Evolutionary conservation across 2,888 invertebrate species (phyloP).

Genomic region (Iselma pallidipennis): DNA sequence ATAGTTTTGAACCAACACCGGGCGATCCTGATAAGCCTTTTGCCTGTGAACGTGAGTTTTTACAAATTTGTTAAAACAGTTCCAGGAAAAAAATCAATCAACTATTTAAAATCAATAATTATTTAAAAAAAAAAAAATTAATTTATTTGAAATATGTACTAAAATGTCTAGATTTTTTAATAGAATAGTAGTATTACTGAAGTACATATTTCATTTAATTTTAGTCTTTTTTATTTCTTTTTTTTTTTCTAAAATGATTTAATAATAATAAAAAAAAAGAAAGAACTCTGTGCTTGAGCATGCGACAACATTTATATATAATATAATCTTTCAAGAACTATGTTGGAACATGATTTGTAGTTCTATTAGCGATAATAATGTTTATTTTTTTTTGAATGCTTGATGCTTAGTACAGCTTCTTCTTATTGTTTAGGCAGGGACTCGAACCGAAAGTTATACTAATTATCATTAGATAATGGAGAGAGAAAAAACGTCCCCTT

Average conservation of each 20-base stretch:
- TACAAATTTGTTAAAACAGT: constrained; percentile 6
- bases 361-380: constrained; percentile 37
- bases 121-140: not conserved
- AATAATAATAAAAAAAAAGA: constrained; percentile 15
- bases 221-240: not conserved
- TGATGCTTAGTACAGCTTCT: constrained; percentile 54
- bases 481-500: not conserved
- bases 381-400: constrained; percentile 45
- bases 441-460: constrained; percentile 53
- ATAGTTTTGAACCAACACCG: constrained; percentile 57
- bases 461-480: not conserved
- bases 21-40: constrained; percentile 86
- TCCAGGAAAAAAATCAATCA: not conserved
- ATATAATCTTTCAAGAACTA: constrained; percentile 32
- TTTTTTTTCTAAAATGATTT: constrained; percentile 14
- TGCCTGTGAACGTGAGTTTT: constrained; percentile 86
- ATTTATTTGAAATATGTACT: constrained; percentile 20
- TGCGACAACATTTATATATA: constrained; percentile 32
- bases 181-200: not conserved
- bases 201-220: constrained; percentile 19
- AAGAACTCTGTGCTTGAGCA: constrained; percentile 50
- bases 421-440: constrained; percentile 55
- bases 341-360: constrained; percentile 35
- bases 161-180: not conserved
- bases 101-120: not conserved